phyloP scores from a whole-genome alignment of 2,888 invertebrate species.

The Pyrrhia umbra region DNA sequence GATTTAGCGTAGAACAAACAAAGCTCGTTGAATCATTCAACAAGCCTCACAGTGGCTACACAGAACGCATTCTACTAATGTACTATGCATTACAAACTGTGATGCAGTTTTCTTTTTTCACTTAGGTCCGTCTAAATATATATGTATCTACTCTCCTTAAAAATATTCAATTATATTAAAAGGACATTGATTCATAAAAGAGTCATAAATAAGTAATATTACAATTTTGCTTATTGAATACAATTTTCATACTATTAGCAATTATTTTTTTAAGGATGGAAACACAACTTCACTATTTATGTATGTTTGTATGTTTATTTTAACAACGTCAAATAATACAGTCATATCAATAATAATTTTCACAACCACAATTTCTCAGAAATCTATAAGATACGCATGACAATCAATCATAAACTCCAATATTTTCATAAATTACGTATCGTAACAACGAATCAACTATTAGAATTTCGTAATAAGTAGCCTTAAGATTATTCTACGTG shows the following conservation, averaged over 20 bases:
- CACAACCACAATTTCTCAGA: constrained; percentile 24
- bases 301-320: no score
- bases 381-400: constrained; percentile 40
- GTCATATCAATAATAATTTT: constrained; percentile 41
- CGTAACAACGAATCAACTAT: constrained; percentile 45
- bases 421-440: constrained; percentile 47
- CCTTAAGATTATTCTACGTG: constrained; percentile 37
- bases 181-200: no score
- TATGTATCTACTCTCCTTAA: no score
- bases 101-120: constrained; percentile 14
- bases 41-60: constrained; percentile 66
- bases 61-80: constrained; percentile 59
- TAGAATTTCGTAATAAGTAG: constrained; percentile 43
- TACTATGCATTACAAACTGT: neutral
- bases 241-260: no score
- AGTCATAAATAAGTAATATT: no score
- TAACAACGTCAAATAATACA: neutral
- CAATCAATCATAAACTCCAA: constrained; percentile 52
- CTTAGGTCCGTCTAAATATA: neutral
- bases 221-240: no score
- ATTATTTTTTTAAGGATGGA: no score
- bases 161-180: no score
- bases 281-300: no score
- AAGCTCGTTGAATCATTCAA: constrained; percentile 66
- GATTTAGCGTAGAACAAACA: constrained; percentile 61